Evolutionary conservation across 2,888 invertebrate genomes (phyloP), one percentile per base, ranked within the genome.

Genomic region (Eulithis prunata): DNA sequence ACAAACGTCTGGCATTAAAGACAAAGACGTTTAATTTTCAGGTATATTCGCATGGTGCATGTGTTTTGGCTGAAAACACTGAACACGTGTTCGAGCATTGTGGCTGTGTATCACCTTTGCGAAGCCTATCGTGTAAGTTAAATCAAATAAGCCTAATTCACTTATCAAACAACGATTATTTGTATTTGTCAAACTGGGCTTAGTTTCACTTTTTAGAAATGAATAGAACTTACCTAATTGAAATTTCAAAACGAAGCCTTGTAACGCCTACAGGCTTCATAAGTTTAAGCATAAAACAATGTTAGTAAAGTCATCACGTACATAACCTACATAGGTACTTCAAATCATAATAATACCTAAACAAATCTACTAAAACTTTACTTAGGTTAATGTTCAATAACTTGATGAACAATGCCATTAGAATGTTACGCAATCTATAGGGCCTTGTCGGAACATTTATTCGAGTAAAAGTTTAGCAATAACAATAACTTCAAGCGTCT

Each of bases 41-140:
- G 90, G 81, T 86, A 3, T 90, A 94, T 70, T 90, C 93, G 0
- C 88, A 90, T 62, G 89, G 90, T 3, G 87, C 90, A 0, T 94
- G 94, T 68, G 81, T 81, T 3, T 79, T 91, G 32, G 87, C 90
- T 41, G 79, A 83, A 49, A 79, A 80, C 41, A 89, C 89, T 0
- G 72, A 83, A 62, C 78, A 85, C 41, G 77, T 81, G 7, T 87
- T 80, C 49, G 66, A 83, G 8, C 75, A 82, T 21, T 94, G 94
- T 70, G 84, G 86, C 46, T 94, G 94, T 70, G 77, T 92, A n/a
- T 88, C 90, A 68, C 93, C 93, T 12, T 86, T 84, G 1, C 80
- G 93, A 58, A 86, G 90, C 62, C 59, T 73, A 3, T 72, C 81
- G 10, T 87, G 93, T 93, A 77, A 88, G 88, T 11, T 13, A 46